Evolutionary conservation across 2,888 invertebrate species (phyloP), one percentile per base, ranked within the genome.

Genomic region (Himalopsyche japonica): DNA sequence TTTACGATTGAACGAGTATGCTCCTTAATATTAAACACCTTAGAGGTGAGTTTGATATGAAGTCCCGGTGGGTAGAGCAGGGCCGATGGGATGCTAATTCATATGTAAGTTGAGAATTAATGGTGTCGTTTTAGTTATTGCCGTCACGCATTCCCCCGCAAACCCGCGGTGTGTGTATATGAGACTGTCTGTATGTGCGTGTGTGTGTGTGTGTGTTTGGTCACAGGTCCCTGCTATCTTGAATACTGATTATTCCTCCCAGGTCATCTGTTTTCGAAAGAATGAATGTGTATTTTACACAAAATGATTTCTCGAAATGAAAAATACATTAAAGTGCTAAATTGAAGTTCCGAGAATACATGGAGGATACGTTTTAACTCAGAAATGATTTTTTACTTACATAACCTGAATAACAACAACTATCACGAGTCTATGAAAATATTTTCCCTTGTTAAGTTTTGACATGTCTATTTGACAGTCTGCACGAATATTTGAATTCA

Each of bases 51-150:
- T 34, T 48, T 80, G 20, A 43, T 18, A 64, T 78, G 32, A n/a
- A n/a, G 32, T 78, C 47, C 49, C 34, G 6, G 20, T 49, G 82
- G 43, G 84, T 77, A 77, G 49, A 37, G 47, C 64, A 83, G 82
- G 83, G 77, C 49, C 77, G 82, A 76, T 85, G 79, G 76, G 64
- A 47, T 77, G 48, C 82, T 87, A 86, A 84, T 86, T 85, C 83
- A 84, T 84, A 87, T 84, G 84, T 87, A 86, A 87, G 85, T 87
- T 79, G 83, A 83, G 83, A 84, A 85, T 84, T 82, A 85, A 86
- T 85, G 84, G 85, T 85, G 86, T 85, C 85, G 83, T 85, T 87
- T 86, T 86, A 83, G 86, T 86, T 83, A 86, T 86, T 86, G 83
- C 85, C 82, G 86, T 86, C 86, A 86, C 86, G 86, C 84, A 79